phyloP scores from a whole-genome alignment of 2,113 vertebrate genomes.

The Narcine bancroftii region DNA sequence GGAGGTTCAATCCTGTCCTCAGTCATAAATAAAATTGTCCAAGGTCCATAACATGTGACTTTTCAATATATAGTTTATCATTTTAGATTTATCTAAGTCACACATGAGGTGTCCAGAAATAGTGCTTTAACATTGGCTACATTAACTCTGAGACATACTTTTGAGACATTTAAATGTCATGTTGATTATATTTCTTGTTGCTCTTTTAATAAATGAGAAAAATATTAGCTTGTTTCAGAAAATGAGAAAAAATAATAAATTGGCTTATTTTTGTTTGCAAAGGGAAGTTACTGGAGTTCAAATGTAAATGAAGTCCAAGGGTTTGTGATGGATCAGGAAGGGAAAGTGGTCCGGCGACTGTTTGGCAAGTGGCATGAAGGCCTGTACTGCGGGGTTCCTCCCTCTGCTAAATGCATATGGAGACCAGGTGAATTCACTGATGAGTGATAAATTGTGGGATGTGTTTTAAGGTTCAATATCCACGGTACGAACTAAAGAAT shows the following conservation, averaged over 20 bases:
- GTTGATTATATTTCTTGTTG: not conserved
- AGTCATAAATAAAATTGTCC: too few species aligned
- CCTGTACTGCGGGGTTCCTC: conserved; percentile 85
- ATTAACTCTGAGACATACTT: not conserved
- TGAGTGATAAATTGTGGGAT: not conserved
- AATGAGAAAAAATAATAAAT: not conserved
- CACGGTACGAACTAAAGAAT: not conserved
- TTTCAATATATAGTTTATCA: too few species aligned
- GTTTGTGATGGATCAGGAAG: conserved; percentile 92
- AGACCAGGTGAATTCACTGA: conserved; percentile 71
- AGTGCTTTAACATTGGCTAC: not conserved
- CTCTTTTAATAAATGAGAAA: not conserved
- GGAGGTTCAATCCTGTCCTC: too few species aligned
- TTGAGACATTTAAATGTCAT: not conserved
- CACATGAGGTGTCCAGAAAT: not conserved
- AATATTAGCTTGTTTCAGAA: not conserved
- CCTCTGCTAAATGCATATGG: conserved; percentile 95
- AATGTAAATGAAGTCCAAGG: conserved; percentile 95
- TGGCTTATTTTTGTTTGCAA: conserved; percentile 14
- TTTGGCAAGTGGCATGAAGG: conserved; percentile 98
- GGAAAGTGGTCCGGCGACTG: conserved; percentile 86
- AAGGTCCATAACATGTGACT: too few species aligned
- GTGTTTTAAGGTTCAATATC: not conserved
- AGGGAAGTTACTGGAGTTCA: conserved; percentile 98
- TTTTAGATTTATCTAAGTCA: not conserved